phyloP scores from a whole-genome alignment of 23 tunicate species.

The Styela plicata region DNA sequence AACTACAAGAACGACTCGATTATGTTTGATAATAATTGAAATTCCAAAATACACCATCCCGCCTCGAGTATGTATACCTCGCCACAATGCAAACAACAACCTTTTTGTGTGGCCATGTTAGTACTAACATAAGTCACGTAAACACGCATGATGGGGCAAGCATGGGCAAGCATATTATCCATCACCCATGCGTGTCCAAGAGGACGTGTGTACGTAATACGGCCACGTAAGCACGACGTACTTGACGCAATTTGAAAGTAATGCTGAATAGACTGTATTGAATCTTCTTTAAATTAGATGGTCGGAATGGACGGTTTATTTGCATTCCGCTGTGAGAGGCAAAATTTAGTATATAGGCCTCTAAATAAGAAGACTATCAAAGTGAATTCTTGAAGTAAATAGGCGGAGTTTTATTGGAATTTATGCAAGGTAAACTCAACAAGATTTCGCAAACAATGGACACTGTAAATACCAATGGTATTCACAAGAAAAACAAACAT shows the following conservation, averaged over 20 bases:
- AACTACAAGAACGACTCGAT: not conserved
- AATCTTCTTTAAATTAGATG: not conserved
- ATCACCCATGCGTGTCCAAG: not conserved
- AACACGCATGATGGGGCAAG: too few relatives aligned
- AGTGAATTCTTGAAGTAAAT: not conserved
- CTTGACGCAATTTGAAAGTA: not conserved
- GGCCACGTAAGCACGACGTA: not conserved
- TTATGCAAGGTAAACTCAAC: too few relatives aligned
- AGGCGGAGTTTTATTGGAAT: not conserved
- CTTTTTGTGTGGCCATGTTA: not conserved
- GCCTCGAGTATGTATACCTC: not conserved
- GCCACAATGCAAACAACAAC: not conserved
- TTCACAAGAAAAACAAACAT: too few relatives aligned
- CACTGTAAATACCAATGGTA: too few relatives aligned
- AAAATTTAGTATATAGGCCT: not conserved
- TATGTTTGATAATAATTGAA: not conserved
- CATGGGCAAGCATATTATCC: not conserved
- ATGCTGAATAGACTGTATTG: not conserved
- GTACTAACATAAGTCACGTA: too few relatives aligned
- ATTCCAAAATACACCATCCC: not conserved
- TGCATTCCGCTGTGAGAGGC: not conserved
- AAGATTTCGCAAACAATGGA: too few relatives aligned
- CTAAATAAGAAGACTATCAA: not conserved
- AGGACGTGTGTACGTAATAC: not conserved
- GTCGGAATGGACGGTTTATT: not conserved